These are phyloP conservation scores for Calyptomena viridis DNA, from an alignment of 2,113 vertebrate genomes.

Conservation along the genomic window DNA sequence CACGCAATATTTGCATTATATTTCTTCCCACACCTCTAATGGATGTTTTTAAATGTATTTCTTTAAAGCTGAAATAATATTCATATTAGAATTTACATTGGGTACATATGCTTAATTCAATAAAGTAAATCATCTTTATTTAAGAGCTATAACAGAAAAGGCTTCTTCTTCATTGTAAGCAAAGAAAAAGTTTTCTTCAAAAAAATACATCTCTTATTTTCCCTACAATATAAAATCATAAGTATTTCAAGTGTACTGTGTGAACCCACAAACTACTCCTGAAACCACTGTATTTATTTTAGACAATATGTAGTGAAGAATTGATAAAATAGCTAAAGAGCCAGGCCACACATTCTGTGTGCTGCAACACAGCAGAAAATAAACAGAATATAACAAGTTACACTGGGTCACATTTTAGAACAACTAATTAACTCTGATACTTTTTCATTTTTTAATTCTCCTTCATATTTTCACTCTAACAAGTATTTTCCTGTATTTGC, in stretches of 20 bases:
- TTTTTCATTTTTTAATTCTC: background rate
- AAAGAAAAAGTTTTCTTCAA: conserved; percentile 21
- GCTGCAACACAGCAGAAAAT: background rate
- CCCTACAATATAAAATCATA: conserved; percentile 45
- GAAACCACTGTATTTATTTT: conserved; percentile 52
- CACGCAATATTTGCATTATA: background rate
- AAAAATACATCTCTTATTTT: conserved; percentile 53
- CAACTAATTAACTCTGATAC: background rate
- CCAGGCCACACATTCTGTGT: conserved; percentile 31
- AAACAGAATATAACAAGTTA: background rate
- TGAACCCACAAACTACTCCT: conserved; percentile 58
- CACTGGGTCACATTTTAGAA: background rate
- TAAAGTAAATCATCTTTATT: background rate
- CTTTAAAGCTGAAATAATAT: background rate
- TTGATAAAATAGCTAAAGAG: background rate
- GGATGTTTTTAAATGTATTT: background rate
- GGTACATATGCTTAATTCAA: background rate
- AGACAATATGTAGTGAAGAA: conserved; percentile 61
- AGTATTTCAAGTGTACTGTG: conserved; percentile 31
- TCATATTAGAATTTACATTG: background rate
- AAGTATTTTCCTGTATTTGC: background rate
- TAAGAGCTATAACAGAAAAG: background rate
- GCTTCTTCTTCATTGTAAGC: background rate
- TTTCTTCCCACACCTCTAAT: background rate
- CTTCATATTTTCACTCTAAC: background rate